phyloP scores from a whole-genome alignment of 2,797 vertebrate species.

The Sebastes matsubarae region DNA sequence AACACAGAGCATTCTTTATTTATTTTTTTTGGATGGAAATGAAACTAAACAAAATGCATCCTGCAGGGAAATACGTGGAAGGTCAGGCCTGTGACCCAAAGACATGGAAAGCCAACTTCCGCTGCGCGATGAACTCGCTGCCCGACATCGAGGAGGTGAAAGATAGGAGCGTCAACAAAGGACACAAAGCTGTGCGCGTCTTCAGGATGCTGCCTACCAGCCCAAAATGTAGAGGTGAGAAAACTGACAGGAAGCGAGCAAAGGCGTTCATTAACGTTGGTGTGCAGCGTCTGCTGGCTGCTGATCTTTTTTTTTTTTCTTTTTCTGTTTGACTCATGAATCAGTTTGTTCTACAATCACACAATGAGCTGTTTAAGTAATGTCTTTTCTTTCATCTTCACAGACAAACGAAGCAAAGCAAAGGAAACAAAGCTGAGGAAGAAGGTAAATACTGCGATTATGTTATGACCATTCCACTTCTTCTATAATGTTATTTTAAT shows the following conservation, averaged over 20 bases:
- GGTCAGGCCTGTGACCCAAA: constrained; percentile 90
- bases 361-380: background rate
- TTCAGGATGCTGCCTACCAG: constrained; percentile 90
- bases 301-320: background rate
- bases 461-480: background rate
- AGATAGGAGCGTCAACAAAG: constrained; percentile 92
- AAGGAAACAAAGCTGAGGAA: constrained; percentile 78
- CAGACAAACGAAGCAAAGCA: constrained; percentile 86
- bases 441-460: constrained; percentile 79
- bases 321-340: background rate
- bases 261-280: background rate
- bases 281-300: background rate
- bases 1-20: background rate
- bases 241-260: constrained; percentile 17
- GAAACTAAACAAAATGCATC: constrained; percentile 14
- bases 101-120: constrained; percentile 99
- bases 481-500: background rate
- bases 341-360: background rate
- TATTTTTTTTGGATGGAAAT: background rate
- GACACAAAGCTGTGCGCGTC: constrained; percentile 90
- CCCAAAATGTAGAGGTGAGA: constrained; percentile 78
- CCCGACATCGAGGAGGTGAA: constrained; percentile 96
- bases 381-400: constrained; percentile 20
- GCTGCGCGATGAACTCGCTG: constrained; percentile 97
- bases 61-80: constrained; percentile 88